Evolutionary conservation across 2,888 invertebrate genomes (phyloP).

Genomic region (Pyrrhia umbra): DNA sequence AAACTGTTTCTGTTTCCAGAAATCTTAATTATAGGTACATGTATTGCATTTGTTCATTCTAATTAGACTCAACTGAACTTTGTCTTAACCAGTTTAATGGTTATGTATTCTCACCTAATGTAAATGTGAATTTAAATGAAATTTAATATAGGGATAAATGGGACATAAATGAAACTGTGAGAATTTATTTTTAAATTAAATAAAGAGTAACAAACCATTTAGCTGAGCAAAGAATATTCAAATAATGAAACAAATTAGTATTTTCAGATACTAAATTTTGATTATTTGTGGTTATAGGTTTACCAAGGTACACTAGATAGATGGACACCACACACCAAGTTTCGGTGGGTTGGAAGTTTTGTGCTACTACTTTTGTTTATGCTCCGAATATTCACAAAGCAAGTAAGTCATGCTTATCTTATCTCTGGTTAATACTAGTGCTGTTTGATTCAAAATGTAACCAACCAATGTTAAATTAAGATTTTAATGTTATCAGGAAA

Average conservation of each 20-base stretch:
- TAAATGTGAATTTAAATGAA: too few species aligned
- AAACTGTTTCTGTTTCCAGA: too few species aligned
- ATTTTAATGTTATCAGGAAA: slow-evolving; percentile 15
- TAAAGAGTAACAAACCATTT: too few species aligned
- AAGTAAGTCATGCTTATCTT: slow-evolving; percentile 89
- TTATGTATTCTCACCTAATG: too few species aligned
- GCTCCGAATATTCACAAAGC: slow-evolving; percentile 94
- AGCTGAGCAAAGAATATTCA: not conserved
- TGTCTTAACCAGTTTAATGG: too few species aligned
- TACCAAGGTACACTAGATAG: slow-evolving; percentile 96
- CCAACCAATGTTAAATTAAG: slow-evolving; percentile 9
- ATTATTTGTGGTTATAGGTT: slow-evolving; percentile 84
- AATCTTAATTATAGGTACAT: too few species aligned
- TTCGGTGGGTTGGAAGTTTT: slow-evolving; percentile 95
- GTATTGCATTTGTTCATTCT: too few species aligned
- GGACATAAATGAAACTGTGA: too few species aligned
- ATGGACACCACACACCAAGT: slow-evolving; percentile 95
- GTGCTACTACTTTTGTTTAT: slow-evolving; percentile 93
- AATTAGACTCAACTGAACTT: too few species aligned
- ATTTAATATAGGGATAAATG: too few species aligned
- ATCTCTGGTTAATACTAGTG: slow-evolving; percentile 42
- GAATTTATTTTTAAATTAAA: too few species aligned
- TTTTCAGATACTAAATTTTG: not conserved
- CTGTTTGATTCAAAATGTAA: slow-evolving; percentile 24
- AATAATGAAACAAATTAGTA: not conserved